A percentile compares a stretch with the other conserved stretches of the same genome.
Evolutionary conservation across 2,797 vertebrate genomes (phyloP).

Genomic region (Glyptemys insculpta): DNA sequence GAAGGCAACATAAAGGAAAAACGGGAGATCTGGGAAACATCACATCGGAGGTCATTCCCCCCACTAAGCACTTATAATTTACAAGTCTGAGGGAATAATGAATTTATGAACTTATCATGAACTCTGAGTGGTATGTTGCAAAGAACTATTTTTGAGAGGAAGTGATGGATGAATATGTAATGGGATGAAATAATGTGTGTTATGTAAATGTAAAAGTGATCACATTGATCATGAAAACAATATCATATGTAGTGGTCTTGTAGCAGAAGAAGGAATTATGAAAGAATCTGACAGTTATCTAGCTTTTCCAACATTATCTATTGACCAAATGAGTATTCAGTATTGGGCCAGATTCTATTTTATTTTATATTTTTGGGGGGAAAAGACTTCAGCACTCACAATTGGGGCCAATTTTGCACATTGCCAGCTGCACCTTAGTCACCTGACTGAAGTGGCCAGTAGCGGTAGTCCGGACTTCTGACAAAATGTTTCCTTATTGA

Average conservation of each 20-base stretch:
- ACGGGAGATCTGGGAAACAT: neutral
- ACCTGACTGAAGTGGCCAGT: neutral
- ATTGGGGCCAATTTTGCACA: neutral
- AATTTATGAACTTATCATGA: neutral
- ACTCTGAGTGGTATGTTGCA: neutral
- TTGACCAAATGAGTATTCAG: neutral
- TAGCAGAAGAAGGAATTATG: neutral
- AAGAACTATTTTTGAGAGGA: neutral
- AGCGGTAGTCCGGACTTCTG: neutral
- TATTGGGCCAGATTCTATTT: neutral
- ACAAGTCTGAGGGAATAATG: neutral
- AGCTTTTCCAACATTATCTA: neutral
- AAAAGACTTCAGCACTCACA: neutral
- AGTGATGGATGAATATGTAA: neutral
- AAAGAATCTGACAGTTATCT: neutral
- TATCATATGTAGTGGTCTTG: neutral
- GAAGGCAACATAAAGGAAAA: neutral
- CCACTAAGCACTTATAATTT: neutral
- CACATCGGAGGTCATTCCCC: neutral
- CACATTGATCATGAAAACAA: neutral
- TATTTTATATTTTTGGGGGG: too few relatives aligned
- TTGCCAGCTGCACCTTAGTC: neutral
- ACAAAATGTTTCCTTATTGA: neutral
- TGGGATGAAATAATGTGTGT: fast-evolving
- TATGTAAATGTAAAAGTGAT: neutral